Base-by-base conservation (phyloP, 2,888 invertebrate species). In the Macropis europaea region DNA sequence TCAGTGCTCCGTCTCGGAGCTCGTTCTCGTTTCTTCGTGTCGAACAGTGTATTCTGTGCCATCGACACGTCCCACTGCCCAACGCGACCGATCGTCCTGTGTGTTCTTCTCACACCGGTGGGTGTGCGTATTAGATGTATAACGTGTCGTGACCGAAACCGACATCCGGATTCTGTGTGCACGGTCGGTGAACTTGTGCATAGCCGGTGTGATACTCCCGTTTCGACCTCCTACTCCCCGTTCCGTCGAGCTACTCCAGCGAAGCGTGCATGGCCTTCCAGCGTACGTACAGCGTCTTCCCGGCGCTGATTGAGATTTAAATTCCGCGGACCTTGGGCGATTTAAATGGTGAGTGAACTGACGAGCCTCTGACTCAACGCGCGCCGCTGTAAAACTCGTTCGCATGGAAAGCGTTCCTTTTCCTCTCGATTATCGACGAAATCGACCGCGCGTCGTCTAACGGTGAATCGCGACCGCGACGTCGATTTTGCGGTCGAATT, bases 301-400 rank as follows among this genome's bases (percentile, higher is more conserved):
- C 52, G 71, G 70, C 75, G 76, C 74, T 78, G 76, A 77, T 78
- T 76, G 85, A 85, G 82, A 81, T 86, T 88, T 88, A 86, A 87
- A 88, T 83, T 87, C 77, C 80, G 72, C 75, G 59, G 71, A 74
- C 76, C 81, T 66, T 77, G 70, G 81, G 84, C 75, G 80, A 87
- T 88, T 87, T 88, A 88, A 87, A 87, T 84, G 87, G 88, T 87
- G 82, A 88, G 87, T 78, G 67, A 76, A 61, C 61, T 54, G 57
- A 56, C 32, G 36, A 15, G 43, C 43, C 13, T 5, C 15, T 59
- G 57, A 36, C 36, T 63, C n/a, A 13, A 26, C 43, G 34, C 19
- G 57, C 53, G 61, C 15, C 47, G 32, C 17, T 28, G 45, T n/a
- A n/a, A n/a, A n/a, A n/a, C n/a, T n/a, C 54, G 34, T 43, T 52